Evolutionary conservation across 2,113 vertebrate species (phyloP).

Genomic region (Prietella phreatophila): DNA sequence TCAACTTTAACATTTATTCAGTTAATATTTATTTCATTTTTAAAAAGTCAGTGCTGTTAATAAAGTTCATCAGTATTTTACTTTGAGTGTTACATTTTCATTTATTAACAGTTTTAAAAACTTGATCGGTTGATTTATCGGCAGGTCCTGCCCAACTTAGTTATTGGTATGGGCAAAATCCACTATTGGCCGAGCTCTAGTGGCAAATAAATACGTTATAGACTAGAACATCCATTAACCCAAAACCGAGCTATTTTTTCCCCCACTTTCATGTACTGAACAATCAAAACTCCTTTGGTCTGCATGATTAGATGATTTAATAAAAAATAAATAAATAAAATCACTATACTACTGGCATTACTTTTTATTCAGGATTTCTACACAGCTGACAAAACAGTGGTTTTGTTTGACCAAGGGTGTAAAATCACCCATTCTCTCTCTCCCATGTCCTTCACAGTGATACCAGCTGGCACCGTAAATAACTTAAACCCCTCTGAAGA

Average conservation of each 20-base stretch:
- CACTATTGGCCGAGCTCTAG: no score
- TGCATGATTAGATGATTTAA: no score
- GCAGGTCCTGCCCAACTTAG: no score
- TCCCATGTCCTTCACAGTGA: neutral
- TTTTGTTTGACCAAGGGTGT: neutral
- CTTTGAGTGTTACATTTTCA: no score
- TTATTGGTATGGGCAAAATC: no score
- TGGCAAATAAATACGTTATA: neutral
- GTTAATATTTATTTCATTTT: no score
- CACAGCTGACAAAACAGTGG: neutral
- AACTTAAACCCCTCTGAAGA: neutral
- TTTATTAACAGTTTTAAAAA: no score
- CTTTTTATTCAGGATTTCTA: neutral
- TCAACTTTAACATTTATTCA: no score
- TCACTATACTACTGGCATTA: neutral
- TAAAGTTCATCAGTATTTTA: no score
- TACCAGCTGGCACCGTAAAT: neutral
- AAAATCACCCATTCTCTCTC: neutral
- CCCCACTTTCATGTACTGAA: neutral
- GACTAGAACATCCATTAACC: neutral
- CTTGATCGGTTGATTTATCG: no score
- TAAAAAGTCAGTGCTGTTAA: no score
- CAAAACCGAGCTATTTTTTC: neutral
- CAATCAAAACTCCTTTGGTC: neutral
- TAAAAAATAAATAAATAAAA: no score